Evolutionary conservation across 2,888 invertebrate species (phyloP), one percentile per base, ranked within the genome.

Genomic region (Spicauda simplicius): DNA sequence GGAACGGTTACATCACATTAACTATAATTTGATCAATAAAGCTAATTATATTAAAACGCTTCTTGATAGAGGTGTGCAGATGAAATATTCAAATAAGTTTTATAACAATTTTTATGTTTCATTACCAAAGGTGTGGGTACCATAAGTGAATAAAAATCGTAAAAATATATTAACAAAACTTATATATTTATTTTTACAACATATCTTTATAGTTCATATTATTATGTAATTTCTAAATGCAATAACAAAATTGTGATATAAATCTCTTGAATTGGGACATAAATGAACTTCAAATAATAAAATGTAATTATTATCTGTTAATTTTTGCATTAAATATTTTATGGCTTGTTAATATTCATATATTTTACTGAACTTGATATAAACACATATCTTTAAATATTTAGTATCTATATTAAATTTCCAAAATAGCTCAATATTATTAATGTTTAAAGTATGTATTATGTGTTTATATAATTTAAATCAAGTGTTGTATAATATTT

Each of bases 251-350:
- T 41, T 41, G 41, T 41, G 41, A 41, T 41, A 41, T 41, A 14
- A 41, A 14, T 3, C 14, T 41, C 41, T 41, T 41, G 14, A 11
- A 41, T 41, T 41, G 41, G 41, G 1, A 41, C 48, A 16, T 45
- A 14, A 45, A 14, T 14, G 25, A 1, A 45, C 45, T 48, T 48
- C 48, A 16, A 48, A 48, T 48, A 48, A 16, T 16, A 2, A 48
- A 48, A 48, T 16, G 6, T 48, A 48, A 48, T 2, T 41, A 12
- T 20, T 54, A n/a, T 25, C 25, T 33, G 33, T 59, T 59, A 41
- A 41, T 57, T 48, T 14, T 59, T 59, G 50, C 59, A 12, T 8
- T 20, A 4, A 50, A 18, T 59, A 59, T 59, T 59, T 59, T 48
- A 50, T 8, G 16, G 37, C 30, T 16, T 58, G 57, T 58, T 45